These are phyloP conservation scores for Polydrusus tereticollis DNA, from an alignment of 2,888 invertebrate species.

Conservation along the genomic window DNA sequence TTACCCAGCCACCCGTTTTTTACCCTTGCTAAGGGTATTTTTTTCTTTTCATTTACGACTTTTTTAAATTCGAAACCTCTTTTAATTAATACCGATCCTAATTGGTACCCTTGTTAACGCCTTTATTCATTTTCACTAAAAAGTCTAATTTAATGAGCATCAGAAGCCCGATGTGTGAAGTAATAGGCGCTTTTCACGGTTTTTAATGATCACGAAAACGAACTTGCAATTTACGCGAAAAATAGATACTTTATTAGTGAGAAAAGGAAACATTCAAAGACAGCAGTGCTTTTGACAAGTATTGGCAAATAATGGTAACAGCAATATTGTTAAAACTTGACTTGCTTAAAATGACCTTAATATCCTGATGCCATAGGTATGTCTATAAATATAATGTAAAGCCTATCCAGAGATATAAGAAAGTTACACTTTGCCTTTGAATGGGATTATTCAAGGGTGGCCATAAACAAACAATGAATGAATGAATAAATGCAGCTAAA, in stretches of 20 bases:
- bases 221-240: conserved; percentile 53
- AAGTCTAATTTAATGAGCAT: conserved; percentile 44
- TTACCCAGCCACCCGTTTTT: not conserved
- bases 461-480: too few species aligned
- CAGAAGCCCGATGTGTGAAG: conserved; percentile 32
- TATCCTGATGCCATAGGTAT: too few species aligned
- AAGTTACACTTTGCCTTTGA: too few species aligned
- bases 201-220: conserved; percentile 46
- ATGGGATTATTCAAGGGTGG: too few species aligned
- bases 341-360: too few species aligned
- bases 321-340: too few species aligned
- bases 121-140: conserved; percentile 36
- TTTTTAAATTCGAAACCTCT: conserved; percentile 10
- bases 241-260: conserved; percentile 53
- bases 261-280: conserved; percentile 24
- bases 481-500: too few species aligned
- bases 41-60: not conserved
- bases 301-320: not conserved
- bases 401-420: too few species aligned
- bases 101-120: conserved; percentile 43
- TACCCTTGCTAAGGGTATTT: not conserved
- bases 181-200: conserved; percentile 31
- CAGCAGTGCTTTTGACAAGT: conserved; percentile 12
- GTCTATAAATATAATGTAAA: too few species aligned
- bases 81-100: conserved; percentile 23